phyloP scores from a whole-genome alignment of 2,888 invertebrate genomes.

The Drosophila bunnanda region DNA sequence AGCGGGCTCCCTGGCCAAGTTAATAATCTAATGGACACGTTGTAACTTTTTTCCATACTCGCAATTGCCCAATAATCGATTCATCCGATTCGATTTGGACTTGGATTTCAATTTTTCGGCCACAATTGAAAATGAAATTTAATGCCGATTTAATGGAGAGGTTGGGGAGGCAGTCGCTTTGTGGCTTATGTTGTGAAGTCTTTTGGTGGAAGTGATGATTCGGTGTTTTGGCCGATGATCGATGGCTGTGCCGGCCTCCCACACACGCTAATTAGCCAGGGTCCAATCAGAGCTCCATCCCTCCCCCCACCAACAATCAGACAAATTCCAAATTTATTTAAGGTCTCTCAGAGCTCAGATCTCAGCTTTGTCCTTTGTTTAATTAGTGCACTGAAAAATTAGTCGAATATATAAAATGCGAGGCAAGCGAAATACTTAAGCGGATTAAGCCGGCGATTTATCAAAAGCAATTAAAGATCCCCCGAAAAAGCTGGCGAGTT shows the following conservation, averaged over 20 bases:
- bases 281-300: slow-evolving; percentile 17
- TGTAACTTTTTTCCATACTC: slow-evolving; percentile 63
- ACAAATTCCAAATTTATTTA: slow-evolving; percentile 69
- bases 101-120: slow-evolving; percentile 59
- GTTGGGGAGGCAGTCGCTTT: slow-evolving; percentile 28
- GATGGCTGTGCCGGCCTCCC: slow-evolving; percentile 34
- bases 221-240: slow-evolving; percentile 45
- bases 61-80: slow-evolving; percentile 66
- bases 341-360: slow-evolving; percentile 36
- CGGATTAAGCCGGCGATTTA: slow-evolving; percentile 79
- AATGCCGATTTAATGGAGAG: slow-evolving; percentile 71
- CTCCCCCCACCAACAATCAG: slow-evolving; percentile 30
- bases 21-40: slow-evolving; percentile 78
- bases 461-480: slow-evolving; percentile 77
- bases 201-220: slow-evolving; percentile 42
- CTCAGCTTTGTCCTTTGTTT: slow-evolving; percentile 73
- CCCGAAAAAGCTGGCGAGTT: slow-evolving; percentile 56
- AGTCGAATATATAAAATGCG: slow-evolving; percentile 42
- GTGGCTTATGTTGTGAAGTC: slow-evolving; percentile 57
- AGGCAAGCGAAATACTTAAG: slow-evolving; percentile 61
- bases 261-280: slow-evolving; percentile 62
- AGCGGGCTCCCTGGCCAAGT: slow-evolving; percentile 73
- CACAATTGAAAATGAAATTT: slow-evolving; percentile 69
- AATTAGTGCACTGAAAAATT: slow-evolving; percentile 76
- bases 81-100: slow-evolving; percentile 48